Evolutionary conservation across 35 echinoderm and acorn worm genomes (phyloP).

Genomic region (Anneissia japonica): DNA sequence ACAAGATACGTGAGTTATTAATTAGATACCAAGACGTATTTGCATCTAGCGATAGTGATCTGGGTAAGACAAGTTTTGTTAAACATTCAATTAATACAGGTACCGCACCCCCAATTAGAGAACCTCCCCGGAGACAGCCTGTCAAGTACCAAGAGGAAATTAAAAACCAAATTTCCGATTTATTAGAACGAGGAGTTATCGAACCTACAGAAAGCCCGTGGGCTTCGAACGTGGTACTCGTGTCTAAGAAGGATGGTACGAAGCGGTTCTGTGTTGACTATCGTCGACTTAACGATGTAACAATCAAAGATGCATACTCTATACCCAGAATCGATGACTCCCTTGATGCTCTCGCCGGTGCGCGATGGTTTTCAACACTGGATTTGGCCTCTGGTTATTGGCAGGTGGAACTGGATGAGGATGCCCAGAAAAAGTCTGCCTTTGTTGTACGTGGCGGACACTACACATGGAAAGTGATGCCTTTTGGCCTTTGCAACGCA

Average conservation of each 20-base stretch:
- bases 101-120: constrained; percentile 17
- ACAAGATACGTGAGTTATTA: neutral
- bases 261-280: constrained; percentile 57
- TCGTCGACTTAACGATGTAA: constrained; percentile 26
- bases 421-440: constrained; percentile 12
- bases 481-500: constrained; percentile 43
- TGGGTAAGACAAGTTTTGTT: constrained; percentile 12
- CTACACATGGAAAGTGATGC: constrained; percentile 27
- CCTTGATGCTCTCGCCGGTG: constrained; percentile 42
- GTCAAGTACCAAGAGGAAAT: constrained; percentile 18
- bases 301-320: constrained; percentile 37
- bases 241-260: constrained; percentile 42
- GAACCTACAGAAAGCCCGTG: constrained; percentile 47
- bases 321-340: constrained; percentile 55
- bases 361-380: constrained; percentile 44
- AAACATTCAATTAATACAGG: constrained; percentile 34
- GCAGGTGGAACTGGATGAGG: constrained; percentile 35
- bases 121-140: constrained; percentile 22
- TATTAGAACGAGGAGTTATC: constrained; percentile 11
- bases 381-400: constrained; percentile 42
- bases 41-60: constrained; percentile 11
- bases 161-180: constrained; percentile 3
- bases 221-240: constrained; percentile 35
- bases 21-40: constrained; percentile 33
- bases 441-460: constrained; percentile 6